Conservation (phyloP, 2,888 invertebrate genomes). For the Diplolepis rosae region DNA sequence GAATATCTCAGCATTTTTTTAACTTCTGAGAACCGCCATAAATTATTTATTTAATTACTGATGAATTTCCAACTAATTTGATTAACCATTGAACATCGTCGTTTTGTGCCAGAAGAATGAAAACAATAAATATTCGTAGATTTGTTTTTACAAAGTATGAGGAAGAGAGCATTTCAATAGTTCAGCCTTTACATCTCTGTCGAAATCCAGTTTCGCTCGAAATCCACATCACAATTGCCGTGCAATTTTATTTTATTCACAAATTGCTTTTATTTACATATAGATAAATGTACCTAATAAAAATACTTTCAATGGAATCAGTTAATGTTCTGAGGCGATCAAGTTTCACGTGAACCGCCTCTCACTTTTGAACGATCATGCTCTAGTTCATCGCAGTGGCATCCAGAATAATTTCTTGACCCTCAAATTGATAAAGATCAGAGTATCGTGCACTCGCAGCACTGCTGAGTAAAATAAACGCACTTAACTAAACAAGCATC, state of each 20-base stretch:
- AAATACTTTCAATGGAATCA: not conserved
- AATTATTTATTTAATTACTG: not conserved
- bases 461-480: slow-evolving; percentile 79
- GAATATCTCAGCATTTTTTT: too few relatives aligned
- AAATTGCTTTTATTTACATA: slow-evolving; percentile 39
- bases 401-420: not conserved
- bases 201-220: slow-evolving; percentile 4
- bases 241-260: slow-evolving; percentile 46
- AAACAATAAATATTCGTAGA: slow-evolving; percentile 17
- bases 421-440: slow-evolving; percentile 49
- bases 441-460: slow-evolving; percentile 78
- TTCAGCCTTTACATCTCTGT: slow-evolving; percentile 8
- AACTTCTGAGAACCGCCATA: not conserved
- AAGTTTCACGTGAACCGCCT: not conserved
- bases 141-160: not conserved
- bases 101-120: not conserved
- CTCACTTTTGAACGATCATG: not conserved
- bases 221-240: slow-evolving; percentile 43
- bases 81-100: not conserved
- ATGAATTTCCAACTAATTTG: not conserved
- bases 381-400: not conserved
- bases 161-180: not conserved
- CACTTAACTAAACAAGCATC: slow-evolving; percentile 79
- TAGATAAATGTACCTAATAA: slow-evolving; percentile 31
- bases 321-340: not conserved